Percentiles rank a stretch among this genome's conserved stretches.
phyloP scores from a whole-genome alignment of 2,113 vertebrate genomes.

The Bos taurus region DNA sequence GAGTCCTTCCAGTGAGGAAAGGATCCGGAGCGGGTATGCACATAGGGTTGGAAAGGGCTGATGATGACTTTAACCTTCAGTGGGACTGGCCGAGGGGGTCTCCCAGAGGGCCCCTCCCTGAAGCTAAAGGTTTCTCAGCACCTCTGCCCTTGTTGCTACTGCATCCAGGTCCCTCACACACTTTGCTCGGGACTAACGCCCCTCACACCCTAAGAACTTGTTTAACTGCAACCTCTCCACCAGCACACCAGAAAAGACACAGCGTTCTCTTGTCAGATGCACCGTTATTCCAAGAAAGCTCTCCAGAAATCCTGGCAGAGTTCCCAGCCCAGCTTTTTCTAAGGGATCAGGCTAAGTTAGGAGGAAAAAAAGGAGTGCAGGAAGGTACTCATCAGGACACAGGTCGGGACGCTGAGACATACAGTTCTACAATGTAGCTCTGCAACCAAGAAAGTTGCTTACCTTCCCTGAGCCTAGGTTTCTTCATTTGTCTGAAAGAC shows the following conservation, averaged over 20 bases:
- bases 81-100: neutral
- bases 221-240: neutral
- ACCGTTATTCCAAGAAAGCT: neutral
- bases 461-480: neutral
- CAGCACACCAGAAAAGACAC: neutral
- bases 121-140: neutral
- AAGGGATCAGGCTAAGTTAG: neutral
- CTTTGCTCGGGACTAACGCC: neutral
- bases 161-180: neutral
- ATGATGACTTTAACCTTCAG: neutral
- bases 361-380: neutral
- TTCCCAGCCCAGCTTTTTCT: neutral
- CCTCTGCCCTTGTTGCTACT: neutral
- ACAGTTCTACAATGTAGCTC: neutral
- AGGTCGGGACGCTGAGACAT: neutral
- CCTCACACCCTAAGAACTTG: neutral
- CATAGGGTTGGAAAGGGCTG: neutral
- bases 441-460: neutral
- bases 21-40: neutral
- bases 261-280: neutral
- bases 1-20: neutral
- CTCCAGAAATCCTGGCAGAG: neutral
- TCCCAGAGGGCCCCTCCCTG: neutral
- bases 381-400: neutral
- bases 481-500: neutral